phyloP scores from a whole-genome alignment of 2,113 vertebrate genomes.

The Taurulus bubalis region DNA sequence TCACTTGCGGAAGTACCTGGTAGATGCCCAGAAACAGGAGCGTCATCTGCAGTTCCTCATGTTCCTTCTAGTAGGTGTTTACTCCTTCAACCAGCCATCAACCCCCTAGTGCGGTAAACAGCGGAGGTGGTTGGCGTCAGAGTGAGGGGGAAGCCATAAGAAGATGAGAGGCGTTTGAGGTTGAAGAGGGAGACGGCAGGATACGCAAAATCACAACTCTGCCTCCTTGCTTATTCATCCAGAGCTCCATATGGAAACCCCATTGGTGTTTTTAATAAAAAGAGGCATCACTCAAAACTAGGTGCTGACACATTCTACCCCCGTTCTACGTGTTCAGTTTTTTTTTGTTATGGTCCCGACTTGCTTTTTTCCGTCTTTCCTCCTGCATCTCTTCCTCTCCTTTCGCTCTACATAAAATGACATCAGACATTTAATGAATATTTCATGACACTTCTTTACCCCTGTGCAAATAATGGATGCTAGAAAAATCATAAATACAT shows the following conservation, averaged over 20 bases:
- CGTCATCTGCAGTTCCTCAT: neutral
- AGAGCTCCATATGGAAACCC: slow-evolving; percentile 39
- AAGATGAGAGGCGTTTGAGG: slow-evolving; percentile 20
- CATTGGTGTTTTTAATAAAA: slow-evolving; percentile 61
- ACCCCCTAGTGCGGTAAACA: neutral
- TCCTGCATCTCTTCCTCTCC: slow-evolving; percentile 19
- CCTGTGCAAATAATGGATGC: slow-evolving; percentile 67
- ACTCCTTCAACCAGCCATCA: neutral
- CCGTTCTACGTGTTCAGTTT: neutral
- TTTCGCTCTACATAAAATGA: slow-evolving; percentile 50
- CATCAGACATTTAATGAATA: slow-evolving; percentile 68
- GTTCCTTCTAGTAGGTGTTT: slow-evolving; percentile 1
- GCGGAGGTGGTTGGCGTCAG: slow-evolving; percentile 42
- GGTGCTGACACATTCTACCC: slow-evolving; percentile 29
- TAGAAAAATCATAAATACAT: slow-evolving; percentile 63
- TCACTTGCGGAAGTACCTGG: neutral
- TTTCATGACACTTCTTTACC: slow-evolving; percentile 68
- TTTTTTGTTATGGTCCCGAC: neutral
- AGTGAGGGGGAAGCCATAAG: slow-evolving; percentile 20
- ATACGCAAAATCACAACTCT: slow-evolving; percentile 23
- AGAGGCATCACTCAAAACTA: slow-evolving; percentile 47
- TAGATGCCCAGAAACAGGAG: neutral
- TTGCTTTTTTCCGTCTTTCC: slow-evolving; percentile 36
- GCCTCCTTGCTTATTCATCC: slow-evolving; percentile 46
- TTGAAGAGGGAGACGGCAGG: slow-evolving; percentile 16